These are phyloP conservation scores for Trochalopteron elliotii DNA, from an alignment of 2,113 vertebrate genomes.

Conservation along the genomic window DNA sequence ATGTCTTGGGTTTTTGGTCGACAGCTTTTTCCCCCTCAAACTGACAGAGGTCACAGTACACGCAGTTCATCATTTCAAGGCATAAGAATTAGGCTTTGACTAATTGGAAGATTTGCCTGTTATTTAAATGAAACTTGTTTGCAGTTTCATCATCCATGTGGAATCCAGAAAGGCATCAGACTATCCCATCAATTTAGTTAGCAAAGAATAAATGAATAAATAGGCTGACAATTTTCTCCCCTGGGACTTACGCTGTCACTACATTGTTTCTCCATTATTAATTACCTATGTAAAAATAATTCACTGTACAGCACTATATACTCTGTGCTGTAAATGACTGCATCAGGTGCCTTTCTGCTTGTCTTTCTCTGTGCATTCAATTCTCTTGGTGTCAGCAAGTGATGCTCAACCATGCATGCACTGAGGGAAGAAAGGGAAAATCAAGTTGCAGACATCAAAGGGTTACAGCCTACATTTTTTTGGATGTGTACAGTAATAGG, in stretches of 20 bases:
- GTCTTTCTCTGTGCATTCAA: neutral
- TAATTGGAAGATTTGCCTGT: slow-evolving; percentile 75
- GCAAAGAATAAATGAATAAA: slow-evolving; percentile 72
- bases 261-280: slow-evolving; percentile 71
- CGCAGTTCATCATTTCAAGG: slow-evolving; percentile 72
- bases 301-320: slow-evolving; percentile 6
- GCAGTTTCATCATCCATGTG: slow-evolving; percentile 68
- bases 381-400: slow-evolving; percentile 31
- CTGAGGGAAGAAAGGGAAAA: neutral
- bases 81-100: slow-evolving; percentile 69
- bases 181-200: slow-evolving; percentile 73
- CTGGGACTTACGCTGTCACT: slow-evolving; percentile 56
- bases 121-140: slow-evolving; percentile 78
- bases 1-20: slow-evolving; percentile 7
- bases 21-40: slow-evolving; percentile 23
- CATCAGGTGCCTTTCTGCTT: neutral
- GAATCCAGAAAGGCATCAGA: slow-evolving; percentile 61
- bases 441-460: neutral
- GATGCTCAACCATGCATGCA: neutral
- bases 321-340: neutral
- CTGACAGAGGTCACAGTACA: slow-evolving; percentile 43
- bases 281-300: slow-evolving; percentile 70
- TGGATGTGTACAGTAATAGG: neutral
- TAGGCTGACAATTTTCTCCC: slow-evolving; percentile 61
- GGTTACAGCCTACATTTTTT: neutral